Evolutionary conservation across 2,113 vertebrate genomes (phyloP).

Genomic region (Silurus meridionalis): DNA sequence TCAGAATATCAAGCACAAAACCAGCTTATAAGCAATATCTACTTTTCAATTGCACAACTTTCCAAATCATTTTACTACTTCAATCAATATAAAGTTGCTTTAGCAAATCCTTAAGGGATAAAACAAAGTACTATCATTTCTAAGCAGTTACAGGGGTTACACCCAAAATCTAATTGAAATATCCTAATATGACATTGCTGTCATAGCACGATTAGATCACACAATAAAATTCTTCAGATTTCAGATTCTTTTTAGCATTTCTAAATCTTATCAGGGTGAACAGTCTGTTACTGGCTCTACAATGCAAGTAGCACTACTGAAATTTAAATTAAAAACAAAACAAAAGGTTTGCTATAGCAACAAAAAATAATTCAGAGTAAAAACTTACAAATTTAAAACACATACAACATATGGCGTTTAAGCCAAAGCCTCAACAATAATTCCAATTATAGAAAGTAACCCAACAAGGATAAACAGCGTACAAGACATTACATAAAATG

Average conservation of each 20-base stretch:
- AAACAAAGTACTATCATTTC: neutral
- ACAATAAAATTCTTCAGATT: neutral
- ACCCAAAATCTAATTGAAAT: neutral
- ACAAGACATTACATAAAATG: neutral
- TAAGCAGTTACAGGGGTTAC: neutral
- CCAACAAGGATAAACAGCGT: neutral
- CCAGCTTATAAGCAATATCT: slow-evolving; percentile 24
- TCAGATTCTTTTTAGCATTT: neutral
- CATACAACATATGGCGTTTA: neutral
- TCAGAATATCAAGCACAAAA: slow-evolving; percentile 5
- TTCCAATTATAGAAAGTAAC: neutral
- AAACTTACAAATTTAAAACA: neutral
- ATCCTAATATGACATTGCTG: neutral
- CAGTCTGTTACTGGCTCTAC: neutral
- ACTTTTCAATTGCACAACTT: slow-evolving; percentile 20
- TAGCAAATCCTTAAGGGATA: slow-evolving; percentile 19
- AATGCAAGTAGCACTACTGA: neutral
- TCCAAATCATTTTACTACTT: neutral
- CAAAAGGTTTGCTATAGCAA: slow-evolving; percentile 27
- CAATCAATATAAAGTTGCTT: neutral
- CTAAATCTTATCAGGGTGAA: neutral
- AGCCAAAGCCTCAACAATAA: slow-evolving; percentile 24
- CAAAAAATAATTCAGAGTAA: slow-evolving; percentile 10
- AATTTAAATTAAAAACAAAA: neutral
- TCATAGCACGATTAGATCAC: neutral